Evolutionary conservation across 2,888 invertebrate species (phyloP), one percentile per base, ranked within the genome.

Genomic region (Pammene aurita): DNA sequence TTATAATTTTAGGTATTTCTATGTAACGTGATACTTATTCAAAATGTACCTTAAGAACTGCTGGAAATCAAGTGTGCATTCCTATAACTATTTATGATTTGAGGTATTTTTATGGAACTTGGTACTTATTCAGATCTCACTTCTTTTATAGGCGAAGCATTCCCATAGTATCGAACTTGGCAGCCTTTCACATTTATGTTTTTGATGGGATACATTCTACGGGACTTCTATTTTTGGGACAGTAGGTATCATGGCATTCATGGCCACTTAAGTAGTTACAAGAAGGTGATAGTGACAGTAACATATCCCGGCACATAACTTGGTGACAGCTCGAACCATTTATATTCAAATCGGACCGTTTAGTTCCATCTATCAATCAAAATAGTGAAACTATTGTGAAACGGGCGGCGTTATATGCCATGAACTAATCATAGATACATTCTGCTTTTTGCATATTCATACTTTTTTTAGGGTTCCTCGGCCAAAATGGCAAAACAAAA

Each of bases 311-410:
- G 42, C 60, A 14, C n/a, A 50, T 56, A 50, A 50, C 50, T 41
- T 42, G 56, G 56, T 55, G 62, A 62, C 62, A 62, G 54, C 38
- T 66, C 18, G 5, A 38, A 48, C 38, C 48, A 58, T 67, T 62
- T 41, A n/a, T 50, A 62, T 67, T 56, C 56, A 67, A 67, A 55
- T 67, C 42, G 26, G 42, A 44, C 48, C 42, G 55, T 62, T 67
- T 56, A 50, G 44, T 56, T 41, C 34, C 62, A 55, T 41, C 54
- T 16, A 57, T 67, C 41, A 48, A 62, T 67, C 67, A 67, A 62
- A 67, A 58, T 66, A 42, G 67, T 67, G 62, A 67, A 50, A 62
- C 56, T 67, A 62, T 67, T 67, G 67, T 67, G 56, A 56, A 67
- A 56, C 42, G 55, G 48, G 34, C 18, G 48, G 62, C 5, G 48